Base-by-base conservation (phyloP, 2,113 vertebrate genomes). In the Silurus asotus region DNA sequence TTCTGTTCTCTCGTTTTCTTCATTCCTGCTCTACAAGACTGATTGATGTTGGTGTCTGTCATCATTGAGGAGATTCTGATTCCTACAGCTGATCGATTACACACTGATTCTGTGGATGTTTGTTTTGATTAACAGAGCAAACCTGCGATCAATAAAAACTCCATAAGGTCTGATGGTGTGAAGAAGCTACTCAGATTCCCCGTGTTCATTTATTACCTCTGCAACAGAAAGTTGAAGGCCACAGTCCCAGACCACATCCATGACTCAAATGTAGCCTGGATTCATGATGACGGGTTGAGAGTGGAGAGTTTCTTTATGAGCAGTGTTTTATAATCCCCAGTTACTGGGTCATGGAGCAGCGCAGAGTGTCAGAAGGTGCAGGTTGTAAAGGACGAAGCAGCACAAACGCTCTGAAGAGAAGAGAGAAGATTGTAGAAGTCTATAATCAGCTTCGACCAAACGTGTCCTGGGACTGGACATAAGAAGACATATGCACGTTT, bases 121-220 rank as follows among this genome's bases (percentile, higher is more conserved):
- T 75, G 70, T 76, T 74, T 74, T 49, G 19, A 74, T 74, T 53
- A 53, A 76, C 74, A 55, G 74, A 76, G 23, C 13, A 25, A 76
- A 55, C 11, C 25, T 8, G 9, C 49, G 49, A 20, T 20, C 23
- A 76, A 76, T 76, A 76, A 76, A 76, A 37, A 37, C 37, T 3
- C 37, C 37, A 37, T 37, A 37, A 37, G 37, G 37, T 37, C 37
- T 37, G 37, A 37, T 37, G 37, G 5, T 1, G 2, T 23, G 19
- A 51, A 23, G 19, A 23, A 6, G 19, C 19, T 9, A 51, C 19
- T 8, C 45, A 20, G 69, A 48, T 10, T 9, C 45, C 19, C 2
- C 8, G 4, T 49, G 2, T 74, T 49, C 17, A 17, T 72, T 19
- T 48, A 37, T 6, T 17, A 48, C 15, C 15, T 1, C 17, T 23